These are phyloP conservation scores for Phragmatobia fuliginosa DNA, from an alignment of 2,888 invertebrate genomes.

Conservation along the genomic window DNA sequence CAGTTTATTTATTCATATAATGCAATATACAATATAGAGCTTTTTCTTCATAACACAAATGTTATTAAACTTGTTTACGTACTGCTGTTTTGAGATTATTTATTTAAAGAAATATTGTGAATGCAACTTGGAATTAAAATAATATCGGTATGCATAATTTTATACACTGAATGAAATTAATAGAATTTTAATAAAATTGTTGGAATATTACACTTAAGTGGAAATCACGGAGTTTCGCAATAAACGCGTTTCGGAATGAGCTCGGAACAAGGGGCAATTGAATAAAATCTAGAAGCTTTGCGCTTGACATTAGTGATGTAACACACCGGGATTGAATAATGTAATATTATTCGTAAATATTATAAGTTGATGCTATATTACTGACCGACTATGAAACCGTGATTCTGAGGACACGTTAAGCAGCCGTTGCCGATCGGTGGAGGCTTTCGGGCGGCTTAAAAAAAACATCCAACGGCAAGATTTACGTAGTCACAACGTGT, in stretches of 20 bases:
- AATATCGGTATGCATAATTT: background rate
- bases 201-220: conserved; percentile 38
- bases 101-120: conserved; percentile 9
- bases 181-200: conserved; percentile 15
- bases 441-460: too few species aligned
- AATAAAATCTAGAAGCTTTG: conserved; percentile 44
- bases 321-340: background rate
- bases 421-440: too few species aligned
- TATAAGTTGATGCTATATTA: too few species aligned
- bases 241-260: conserved; percentile 39
- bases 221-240: conserved; percentile 41
- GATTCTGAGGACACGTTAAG: too few species aligned
- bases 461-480: too few species aligned
- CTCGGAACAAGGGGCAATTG: conserved; percentile 48
- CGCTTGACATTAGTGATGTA: conserved; percentile 19
- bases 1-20: background rate
- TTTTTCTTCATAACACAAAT: too few species aligned
- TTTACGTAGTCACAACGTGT: too few species aligned
- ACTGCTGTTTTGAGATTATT: background rate
- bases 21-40: background rate
- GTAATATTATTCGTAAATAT: background rate
- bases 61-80: background rate
- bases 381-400: too few species aligned
- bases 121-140: background rate
- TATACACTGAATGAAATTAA: background rate